phyloP scores from a whole-genome alignment of 2,888 invertebrate genomes.

The Laspeyria flexula region DNA sequence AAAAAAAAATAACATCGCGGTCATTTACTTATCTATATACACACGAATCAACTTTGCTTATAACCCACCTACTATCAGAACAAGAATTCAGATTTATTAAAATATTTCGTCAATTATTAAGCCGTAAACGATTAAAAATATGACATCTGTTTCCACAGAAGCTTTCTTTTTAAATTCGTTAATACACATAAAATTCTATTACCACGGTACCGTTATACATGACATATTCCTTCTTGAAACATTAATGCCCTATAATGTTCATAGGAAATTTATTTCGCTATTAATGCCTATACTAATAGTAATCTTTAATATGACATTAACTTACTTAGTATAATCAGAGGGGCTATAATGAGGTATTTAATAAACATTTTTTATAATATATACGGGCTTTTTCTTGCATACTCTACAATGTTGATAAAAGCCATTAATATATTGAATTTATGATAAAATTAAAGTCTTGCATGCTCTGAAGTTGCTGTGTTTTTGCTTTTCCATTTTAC shows the following conservation, averaged over 20 bases:
- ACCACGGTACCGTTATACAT: not conserved
- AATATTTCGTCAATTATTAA: not conserved
- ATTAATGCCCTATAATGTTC: constrained; percentile 22
- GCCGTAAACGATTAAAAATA: not conserved
- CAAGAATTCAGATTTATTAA: not conserved
- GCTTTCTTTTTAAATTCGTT: not conserved
- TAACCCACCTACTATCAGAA: too few species aligned
- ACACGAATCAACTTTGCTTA: too few species aligned
- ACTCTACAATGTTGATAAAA: constrained; percentile 23
- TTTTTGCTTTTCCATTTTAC: not conserved
- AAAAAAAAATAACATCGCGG: too few species aligned
- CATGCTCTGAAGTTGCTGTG: not conserved
- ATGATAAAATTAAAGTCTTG: constrained; percentile 1
- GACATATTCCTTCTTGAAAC: not conserved
- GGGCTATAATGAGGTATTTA: constrained; percentile 24
- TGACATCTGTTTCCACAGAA: not conserved
- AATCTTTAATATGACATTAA: constrained; percentile 29
- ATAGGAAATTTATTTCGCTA: constrained; percentile 14
- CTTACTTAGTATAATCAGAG: constrained; percentile 19
- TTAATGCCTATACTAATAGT: constrained; percentile 24
- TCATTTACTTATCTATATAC: too few species aligned
- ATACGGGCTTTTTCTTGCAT: constrained; percentile 10
- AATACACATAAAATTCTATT: constrained; percentile 2
- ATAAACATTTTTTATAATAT: constrained; percentile 15
- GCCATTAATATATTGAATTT: constrained; percentile 6